phyloP scores from a whole-genome alignment of 2,888 invertebrate species.

The Drosophila rubida region DNA sequence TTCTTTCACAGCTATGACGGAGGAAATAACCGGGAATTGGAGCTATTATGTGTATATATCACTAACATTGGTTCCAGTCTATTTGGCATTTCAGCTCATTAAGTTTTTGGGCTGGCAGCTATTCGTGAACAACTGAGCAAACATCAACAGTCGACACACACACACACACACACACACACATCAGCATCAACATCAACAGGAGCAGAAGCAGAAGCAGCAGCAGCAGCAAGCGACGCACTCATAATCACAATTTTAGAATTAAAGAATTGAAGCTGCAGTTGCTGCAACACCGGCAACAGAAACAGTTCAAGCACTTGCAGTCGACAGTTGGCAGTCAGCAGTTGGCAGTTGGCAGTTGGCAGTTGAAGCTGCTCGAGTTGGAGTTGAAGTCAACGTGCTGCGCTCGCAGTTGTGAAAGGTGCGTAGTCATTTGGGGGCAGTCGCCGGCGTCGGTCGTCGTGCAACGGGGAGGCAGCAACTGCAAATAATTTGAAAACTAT shows the following conservation, averaged over 20 bases:
- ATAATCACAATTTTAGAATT: constrained; percentile 12
- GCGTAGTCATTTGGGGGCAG: constrained; percentile 66
- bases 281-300: background rate
- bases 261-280: constrained; percentile 22
- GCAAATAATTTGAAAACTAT: constrained; percentile 61
- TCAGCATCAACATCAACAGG: too few relatives aligned
- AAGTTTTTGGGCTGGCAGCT: constrained; percentile 85
- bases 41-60: constrained; percentile 84
- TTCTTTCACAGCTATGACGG: constrained; percentile 82
- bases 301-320: background rate
- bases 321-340: constrained; percentile 12
- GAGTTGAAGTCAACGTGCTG: constrained; percentile 13
- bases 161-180: background rate
- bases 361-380: constrained; percentile 6
- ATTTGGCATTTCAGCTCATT: constrained; percentile 84
- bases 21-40: constrained; percentile 84
- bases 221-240: background rate
- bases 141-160: constrained; percentile 38
- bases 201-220: background rate
- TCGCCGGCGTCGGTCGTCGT: constrained; percentile 51
- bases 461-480: background rate
- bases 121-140: constrained; percentile 85
- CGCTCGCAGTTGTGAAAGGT: constrained; percentile 49
- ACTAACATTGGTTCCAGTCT: constrained; percentile 84
- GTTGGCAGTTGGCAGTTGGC: constrained; percentile 13